These are phyloP conservation scores for Bufotes viridis DNA, from an alignment of 2,797 vertebrate genomes.

Conservation along the genomic window DNA sequence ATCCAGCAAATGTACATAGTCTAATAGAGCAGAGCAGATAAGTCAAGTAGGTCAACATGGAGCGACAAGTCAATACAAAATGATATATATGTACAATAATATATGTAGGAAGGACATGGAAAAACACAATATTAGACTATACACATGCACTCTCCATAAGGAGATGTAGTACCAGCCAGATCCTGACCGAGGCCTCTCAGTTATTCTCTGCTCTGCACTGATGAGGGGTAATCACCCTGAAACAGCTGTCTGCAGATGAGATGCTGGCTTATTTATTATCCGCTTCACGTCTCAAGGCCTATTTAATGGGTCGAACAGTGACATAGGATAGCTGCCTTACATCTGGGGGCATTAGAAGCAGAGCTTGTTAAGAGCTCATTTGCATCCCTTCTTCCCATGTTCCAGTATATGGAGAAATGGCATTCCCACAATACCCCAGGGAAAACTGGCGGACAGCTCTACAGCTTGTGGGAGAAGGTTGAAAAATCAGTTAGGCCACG, in stretches of 20 bases:
- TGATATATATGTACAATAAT: neutral
- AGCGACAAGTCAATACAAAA: neutral
- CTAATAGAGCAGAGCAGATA: neutral
- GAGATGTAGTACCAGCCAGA: no score
- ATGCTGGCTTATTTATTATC: no score
- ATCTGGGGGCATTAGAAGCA: no score
- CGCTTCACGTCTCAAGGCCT: no score
- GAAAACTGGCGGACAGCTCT: neutral
- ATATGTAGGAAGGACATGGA: neutral
- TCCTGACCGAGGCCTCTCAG: no score
- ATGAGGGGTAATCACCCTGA: no score
- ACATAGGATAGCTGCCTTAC: no score
- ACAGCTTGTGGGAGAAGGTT: slow-evolving; percentile 14
- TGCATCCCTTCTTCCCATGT: neutral
- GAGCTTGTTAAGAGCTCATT: no score
- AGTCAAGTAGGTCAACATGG: neutral
- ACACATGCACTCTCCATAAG: neutral
- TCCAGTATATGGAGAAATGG: neutral
- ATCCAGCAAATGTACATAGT: neutral
- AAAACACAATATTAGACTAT: slow-evolving; percentile 1
- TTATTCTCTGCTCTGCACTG: no score
- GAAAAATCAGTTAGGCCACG: slow-evolving; percentile 23
- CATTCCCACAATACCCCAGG: slow-evolving; percentile 31
- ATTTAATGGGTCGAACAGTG: no score
- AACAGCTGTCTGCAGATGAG: no score